Conservation (phyloP, 1,140 invertebrate species). For the Trichonephila clavata region DNA sequence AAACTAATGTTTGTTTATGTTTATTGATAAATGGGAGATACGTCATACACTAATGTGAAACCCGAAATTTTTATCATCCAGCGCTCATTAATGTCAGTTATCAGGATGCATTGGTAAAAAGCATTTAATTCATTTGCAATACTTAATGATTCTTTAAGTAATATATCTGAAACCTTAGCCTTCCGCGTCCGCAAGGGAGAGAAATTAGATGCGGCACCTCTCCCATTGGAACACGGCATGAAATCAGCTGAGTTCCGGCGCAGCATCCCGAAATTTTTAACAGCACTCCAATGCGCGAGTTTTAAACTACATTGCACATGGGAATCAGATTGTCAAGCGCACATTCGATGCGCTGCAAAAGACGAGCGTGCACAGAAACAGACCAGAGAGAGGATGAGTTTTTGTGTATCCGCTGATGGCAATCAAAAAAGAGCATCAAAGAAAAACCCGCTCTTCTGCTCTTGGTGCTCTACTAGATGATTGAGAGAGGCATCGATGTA, state of each 20-base stretch:
- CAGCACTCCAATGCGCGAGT: slow-evolving; percentile 67
- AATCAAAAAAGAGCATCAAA: slow-evolving; percentile 56
- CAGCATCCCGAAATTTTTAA: slow-evolving; percentile 61
- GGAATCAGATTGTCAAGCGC: slow-evolving; percentile 32
- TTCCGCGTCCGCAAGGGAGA: not conserved
- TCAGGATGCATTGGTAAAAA: too few species aligned
- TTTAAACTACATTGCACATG: slow-evolving; percentile 74
- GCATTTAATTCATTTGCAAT: too few species aligned
- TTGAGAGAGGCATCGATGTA: slow-evolving; percentile 61
- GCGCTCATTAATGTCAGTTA: too few species aligned
- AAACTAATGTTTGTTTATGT: too few species aligned
- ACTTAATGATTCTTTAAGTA: not conserved
- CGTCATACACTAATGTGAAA: too few species aligned
- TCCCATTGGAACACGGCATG: slow-evolving; percentile 65
- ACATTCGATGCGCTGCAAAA: slow-evolving; percentile 17
- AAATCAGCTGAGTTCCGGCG: slow-evolving; percentile 53
- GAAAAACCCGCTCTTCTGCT: slow-evolving; percentile 38
- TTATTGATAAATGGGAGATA: too few species aligned
- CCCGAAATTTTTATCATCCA: too few species aligned
- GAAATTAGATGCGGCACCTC: slow-evolving; percentile 42
- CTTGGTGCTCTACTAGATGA: slow-evolving; percentile 47
- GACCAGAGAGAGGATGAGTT: not conserved
- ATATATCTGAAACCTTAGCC: not conserved
- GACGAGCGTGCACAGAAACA: slow-evolving; percentile 3
- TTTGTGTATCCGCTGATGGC: slow-evolving; percentile 3